Evolutionary conservation across 2,888 invertebrate genomes (phyloP), one percentile per base, ranked within the genome.

Genomic region (Carpatolechia fugitivella): DNA sequence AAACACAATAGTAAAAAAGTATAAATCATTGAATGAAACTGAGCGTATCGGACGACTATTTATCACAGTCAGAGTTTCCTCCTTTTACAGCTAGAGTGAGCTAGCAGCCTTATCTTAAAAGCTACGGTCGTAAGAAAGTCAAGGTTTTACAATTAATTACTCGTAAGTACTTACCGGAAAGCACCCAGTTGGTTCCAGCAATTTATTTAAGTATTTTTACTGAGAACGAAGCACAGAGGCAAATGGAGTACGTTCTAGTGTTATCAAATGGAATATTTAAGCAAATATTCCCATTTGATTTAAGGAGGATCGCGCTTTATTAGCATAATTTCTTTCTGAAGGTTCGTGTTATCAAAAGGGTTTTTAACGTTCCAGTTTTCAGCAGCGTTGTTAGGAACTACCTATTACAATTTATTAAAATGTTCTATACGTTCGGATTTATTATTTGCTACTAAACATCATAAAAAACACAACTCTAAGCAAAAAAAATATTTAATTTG

Each of bases 11-110:
- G 10, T 8, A 14, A 16, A 18, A 40, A 1, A 7, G 50, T 13
- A 50, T 50, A 50, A 50, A 50, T 50, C 50, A 50, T 35, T 24
- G 36, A 50, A 50, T 29, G 50, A 24, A 50, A 36, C 36, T 38
- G 50, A 29, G 13, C 50, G 50, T 36, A 38, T 36, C 50, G 38
- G n/a, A 16, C 4, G 10, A 13, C 38, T 29, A 50, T 50, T 50
- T 38, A 50, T 50, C 50, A 38, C 29, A 29, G 36, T 38, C 50
- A n/a, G 10, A 38, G 38, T 24, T 38, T 33, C 13, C 14, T 31
- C 18, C 35, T 49, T 35, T 13, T n/a, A 29, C 29, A 50, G 14
- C 30, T 7, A 31, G 16, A 47, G 31, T 16, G 31, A 35, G 35
- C 35, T 18, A 31, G 20, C 30, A 49, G 49, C n/a, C 18, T 44